Conservation (phyloP, 1,140 invertebrate genomes). For the Hermetia illucens region DNA sequence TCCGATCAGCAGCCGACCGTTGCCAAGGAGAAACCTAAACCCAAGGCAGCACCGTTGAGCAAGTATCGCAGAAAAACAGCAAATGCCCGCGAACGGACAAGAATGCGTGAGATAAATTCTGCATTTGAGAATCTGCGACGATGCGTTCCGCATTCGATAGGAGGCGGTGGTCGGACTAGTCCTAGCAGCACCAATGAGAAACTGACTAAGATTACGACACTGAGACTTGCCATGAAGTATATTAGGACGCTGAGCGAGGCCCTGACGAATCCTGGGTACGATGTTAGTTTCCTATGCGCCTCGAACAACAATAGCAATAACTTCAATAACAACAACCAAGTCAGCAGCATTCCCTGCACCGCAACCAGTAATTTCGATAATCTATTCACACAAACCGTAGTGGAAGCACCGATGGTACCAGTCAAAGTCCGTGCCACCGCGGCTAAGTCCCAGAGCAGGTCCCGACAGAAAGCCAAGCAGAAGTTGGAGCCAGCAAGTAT, state of each 20-base stretch:
- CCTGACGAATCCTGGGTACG: conserved; percentile 9
- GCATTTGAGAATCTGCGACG: conserved; percentile 68
- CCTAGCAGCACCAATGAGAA: conserved; percentile 45
- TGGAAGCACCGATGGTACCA: too few species aligned
- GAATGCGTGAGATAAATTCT: conserved; percentile 80
- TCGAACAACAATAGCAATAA: not conserved
- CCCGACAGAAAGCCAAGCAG: not conserved
- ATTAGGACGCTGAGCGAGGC: conserved; percentile 49
- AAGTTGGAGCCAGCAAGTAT: not conserved
- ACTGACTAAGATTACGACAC: conserved; percentile 76
- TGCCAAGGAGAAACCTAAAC: conserved; percentile 35
- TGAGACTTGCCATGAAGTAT: conserved; percentile 77
- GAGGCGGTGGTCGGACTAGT: conserved; percentile 27
- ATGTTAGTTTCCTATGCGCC: too few species aligned
- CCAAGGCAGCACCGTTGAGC: conserved; percentile 65
- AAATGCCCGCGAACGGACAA: conserved; percentile 68
- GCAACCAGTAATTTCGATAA: too few species aligned
- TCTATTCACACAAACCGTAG: too few species aligned
- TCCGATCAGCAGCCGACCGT: conserved; percentile 16
- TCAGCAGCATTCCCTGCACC: conserved; percentile 3
- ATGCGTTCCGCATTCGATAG: conserved; percentile 47
- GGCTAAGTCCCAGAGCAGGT: conserved; percentile 2
- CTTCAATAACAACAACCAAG: conserved; percentile 1
- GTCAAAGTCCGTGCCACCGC: too few species aligned
- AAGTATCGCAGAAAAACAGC: conserved; percentile 82